Conservation (phyloP, 1,140 invertebrate genomes). For the Brachionus angularis region DNA sequence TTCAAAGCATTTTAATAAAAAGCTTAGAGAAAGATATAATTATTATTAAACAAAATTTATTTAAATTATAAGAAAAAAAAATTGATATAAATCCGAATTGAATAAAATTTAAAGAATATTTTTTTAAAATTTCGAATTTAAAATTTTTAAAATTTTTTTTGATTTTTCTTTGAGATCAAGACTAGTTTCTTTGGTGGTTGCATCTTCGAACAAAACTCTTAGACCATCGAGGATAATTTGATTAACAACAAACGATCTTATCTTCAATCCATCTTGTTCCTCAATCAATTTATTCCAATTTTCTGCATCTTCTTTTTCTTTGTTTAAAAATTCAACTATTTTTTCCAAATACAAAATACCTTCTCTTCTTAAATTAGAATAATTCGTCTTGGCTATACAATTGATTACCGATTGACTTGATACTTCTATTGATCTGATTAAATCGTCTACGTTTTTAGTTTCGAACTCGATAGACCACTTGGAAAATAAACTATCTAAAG, state of each 20-base stretch:
- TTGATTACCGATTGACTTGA: background rate
- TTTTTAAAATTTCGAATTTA: conserved; percentile 3
- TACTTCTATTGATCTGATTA: conserved; percentile 19
- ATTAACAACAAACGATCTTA: background rate
- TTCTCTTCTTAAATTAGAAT: conserved; percentile 2
- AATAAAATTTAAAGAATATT: too few relatives aligned
- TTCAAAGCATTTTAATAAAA: too few relatives aligned
- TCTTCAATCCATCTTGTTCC: background rate
- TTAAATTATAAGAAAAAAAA: too few relatives aligned
- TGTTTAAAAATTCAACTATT: background rate
- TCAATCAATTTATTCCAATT: conserved; percentile 16
- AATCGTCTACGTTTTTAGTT: background rate
- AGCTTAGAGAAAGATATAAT: too few relatives aligned
- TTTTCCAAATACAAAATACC: conserved; percentile 5
- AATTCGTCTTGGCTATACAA: conserved; percentile 20
- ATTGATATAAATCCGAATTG: too few relatives aligned
- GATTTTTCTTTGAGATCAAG: conserved; percentile 32
- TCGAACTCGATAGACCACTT: conserved; percentile 38
- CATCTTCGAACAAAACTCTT: conserved; percentile 6
- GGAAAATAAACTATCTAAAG: background rate
- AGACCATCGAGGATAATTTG: background rate
- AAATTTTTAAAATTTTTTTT: background rate
- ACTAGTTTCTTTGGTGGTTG: conserved; percentile 12
- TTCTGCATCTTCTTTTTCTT: conserved; percentile 23
- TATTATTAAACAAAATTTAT: too few relatives aligned